phyloP scores from a whole-genome alignment of 2,113 vertebrate genomes.

The Choloepus hoffmanni region DNA sequence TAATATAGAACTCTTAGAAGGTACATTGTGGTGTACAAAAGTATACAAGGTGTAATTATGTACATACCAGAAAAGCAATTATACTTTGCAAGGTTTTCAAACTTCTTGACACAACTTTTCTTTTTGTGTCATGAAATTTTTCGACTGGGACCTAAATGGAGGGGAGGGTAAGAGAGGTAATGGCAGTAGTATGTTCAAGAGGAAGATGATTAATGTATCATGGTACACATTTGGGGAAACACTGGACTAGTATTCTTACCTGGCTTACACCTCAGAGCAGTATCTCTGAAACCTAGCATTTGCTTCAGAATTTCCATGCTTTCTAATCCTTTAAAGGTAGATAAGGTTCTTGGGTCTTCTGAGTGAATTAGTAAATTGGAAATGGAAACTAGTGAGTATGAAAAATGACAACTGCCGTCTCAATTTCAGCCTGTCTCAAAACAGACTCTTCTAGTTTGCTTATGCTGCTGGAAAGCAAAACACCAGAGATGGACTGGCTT shows the following conservation, averaged over 20 bases:
- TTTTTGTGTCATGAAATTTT: background rate
- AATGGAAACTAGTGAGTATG: background rate
- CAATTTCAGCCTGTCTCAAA: background rate
- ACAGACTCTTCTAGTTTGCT: background rate
- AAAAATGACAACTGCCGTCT: background rate
- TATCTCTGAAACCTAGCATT: background rate
- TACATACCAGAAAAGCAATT: background rate
- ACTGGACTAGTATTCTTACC: background rate
- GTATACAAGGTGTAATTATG: too few relatives aligned
- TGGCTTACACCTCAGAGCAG: background rate
- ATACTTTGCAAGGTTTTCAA: background rate
- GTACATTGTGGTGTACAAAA: background rate
- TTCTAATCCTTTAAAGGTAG: background rate
- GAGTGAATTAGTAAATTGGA: background rate
- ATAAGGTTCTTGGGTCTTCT: background rate
- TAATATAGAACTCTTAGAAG: background rate
- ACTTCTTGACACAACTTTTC: background rate
- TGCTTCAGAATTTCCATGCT: background rate
- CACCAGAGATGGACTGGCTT: too few relatives aligned
- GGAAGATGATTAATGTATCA: background rate
- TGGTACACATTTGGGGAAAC: background rate
- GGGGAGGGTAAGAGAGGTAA: rapidly evolving
- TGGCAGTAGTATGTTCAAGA: background rate
- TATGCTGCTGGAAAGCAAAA: too few relatives aligned
- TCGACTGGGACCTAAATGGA: background rate